Conservation (phyloP, 2,797 vertebrate species). For the Rhynchotus rufescens region DNA sequence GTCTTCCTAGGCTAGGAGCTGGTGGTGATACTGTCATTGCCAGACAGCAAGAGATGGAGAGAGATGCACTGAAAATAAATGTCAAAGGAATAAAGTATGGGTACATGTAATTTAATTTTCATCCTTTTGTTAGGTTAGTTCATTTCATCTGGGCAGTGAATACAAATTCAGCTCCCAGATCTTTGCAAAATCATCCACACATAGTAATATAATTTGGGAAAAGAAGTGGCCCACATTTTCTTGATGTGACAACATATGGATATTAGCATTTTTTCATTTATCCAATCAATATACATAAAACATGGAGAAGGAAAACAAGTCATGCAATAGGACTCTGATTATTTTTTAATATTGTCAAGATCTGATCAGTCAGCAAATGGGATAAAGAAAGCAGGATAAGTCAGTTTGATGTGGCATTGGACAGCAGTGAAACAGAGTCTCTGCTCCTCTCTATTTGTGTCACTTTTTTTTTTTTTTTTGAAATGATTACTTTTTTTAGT, state of each 20-base stretch:
- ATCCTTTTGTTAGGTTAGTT: conserved; percentile 19
- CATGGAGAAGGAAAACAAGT: conserved; percentile 21
- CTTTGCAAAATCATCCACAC: conserved; percentile 31
- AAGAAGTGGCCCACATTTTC: conserved; percentile 14
- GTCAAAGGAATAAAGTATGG: conserved; percentile 55
- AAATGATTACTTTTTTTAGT: neutral
- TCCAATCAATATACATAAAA: conserved; percentile 12
- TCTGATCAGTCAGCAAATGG: conserved; percentile 34
- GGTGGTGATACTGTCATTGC: conserved; percentile 23
- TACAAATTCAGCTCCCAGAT: conserved; percentile 32
- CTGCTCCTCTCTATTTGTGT: conserved; percentile 4
- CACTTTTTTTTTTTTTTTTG: neutral
- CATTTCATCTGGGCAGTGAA: conserved; percentile 43
- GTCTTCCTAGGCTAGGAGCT: neutral
- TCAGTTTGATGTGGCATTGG: conserved; percentile 22
- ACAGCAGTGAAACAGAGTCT: conserved; percentile 24
- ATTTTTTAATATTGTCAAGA: conserved; percentile 48
- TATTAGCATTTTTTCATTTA: conserved; percentile 48
- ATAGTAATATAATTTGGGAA: conserved; percentile 45
- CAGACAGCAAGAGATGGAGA: conserved; percentile 14
- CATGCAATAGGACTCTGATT: neutral
- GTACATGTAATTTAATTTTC: conserved; percentile 52
- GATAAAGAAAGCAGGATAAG: conserved; percentile 31
- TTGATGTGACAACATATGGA: conserved; percentile 28
- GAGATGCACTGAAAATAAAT: conserved; percentile 40